Conservation (phyloP, 2,888 invertebrate genomes). For the Lypha dubia region DNA sequence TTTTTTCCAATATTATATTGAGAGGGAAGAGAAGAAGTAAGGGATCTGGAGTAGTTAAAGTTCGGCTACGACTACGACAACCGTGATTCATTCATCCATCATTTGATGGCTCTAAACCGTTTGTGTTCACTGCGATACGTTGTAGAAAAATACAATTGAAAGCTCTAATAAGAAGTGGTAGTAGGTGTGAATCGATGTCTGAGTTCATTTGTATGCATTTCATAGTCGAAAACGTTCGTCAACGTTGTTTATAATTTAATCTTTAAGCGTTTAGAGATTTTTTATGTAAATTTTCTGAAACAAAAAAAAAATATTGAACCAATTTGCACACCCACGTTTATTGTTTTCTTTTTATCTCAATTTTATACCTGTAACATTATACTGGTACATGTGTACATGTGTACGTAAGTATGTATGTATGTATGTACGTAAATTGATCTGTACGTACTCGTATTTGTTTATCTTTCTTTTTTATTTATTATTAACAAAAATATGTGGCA, state of each 20-base stretch:
- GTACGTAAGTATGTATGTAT: neutral
- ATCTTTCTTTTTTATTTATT: conserved; percentile 20
- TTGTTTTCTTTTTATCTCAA: neutral
- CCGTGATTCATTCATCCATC: too few species aligned
- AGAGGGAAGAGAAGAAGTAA: too few species aligned
- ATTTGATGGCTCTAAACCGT: too few species aligned
- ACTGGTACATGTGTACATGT: neutral
- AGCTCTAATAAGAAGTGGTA: conserved; percentile 22
- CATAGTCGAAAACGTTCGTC: neutral
- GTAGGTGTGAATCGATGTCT: conserved; percentile 54
- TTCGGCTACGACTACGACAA: too few species aligned
- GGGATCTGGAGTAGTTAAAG: too few species aligned
- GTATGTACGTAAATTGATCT: too few species aligned
- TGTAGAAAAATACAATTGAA: neutral
- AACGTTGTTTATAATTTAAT: conserved; percentile 7
- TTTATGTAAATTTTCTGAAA: conserved; percentile 40
- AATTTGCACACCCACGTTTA: conserved; percentile 57
- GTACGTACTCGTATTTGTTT: conserved; percentile 8
- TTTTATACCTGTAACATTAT: neutral
- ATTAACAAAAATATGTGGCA: neutral
- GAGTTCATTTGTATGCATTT: conserved; percentile 35
- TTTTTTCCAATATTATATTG: too few species aligned
- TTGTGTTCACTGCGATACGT: neutral
- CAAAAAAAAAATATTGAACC: conserved; percentile 46
- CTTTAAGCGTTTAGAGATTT: conserved; percentile 20